Base-by-base conservation (phyloP, 2,888 invertebrate genomes). In the Laspeyria flexula region DNA sequence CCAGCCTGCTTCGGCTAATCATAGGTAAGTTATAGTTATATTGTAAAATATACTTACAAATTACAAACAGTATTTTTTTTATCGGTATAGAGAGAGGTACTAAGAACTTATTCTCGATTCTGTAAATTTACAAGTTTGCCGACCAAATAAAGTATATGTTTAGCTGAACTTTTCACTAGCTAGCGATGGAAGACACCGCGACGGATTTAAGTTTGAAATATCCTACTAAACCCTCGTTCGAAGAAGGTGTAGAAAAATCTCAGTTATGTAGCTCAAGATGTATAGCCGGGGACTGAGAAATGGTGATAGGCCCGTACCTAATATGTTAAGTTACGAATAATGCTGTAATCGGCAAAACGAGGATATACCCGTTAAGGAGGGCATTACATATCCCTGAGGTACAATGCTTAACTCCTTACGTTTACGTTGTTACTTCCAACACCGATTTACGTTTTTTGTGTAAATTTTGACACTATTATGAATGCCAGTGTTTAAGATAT, bases 1-100 rank as follows among this genome's bases (percentile, higher is more conserved):
- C 94, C 77, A 94, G 93, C 85, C 89, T 94, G 58, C 92, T 94
- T 65, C 93, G 94, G 88, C 93, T 94, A 64, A 93, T 94, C 65
- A 94, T 94, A 67, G 94, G 94, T 94, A 81, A 94, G 94, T 93
- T 40, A 25, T 38, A 13, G 6, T 13, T 13, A 31, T 13, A 7
- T 31, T 42, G 10, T 31, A 40, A 15, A 31, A 21, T 15, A 11
- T 6, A 23, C 1, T 13, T 4, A 33, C 0, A 16, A 7, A 33
- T 15, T 0, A 5, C 4, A n/a, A n/a, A n/a, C n/a, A n/a, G n/a
- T n/a, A n/a, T n/a, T n/a, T n/a, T n/a, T n/a, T n/a, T n/a, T n/a
- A n/a, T n/a, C n/a, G n/a, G n/a, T n/a, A n/a, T n/a, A n/a, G n/a
- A n/a, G n/a, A n/a, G n/a, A n/a, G n/a, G n/a, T n/a, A n/a, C n/a